Evolutionary conservation across 2,888 invertebrate genomes (phyloP), one percentile per base, ranked within the genome.

Genomic region (Sylvicola cinctus): DNA sequence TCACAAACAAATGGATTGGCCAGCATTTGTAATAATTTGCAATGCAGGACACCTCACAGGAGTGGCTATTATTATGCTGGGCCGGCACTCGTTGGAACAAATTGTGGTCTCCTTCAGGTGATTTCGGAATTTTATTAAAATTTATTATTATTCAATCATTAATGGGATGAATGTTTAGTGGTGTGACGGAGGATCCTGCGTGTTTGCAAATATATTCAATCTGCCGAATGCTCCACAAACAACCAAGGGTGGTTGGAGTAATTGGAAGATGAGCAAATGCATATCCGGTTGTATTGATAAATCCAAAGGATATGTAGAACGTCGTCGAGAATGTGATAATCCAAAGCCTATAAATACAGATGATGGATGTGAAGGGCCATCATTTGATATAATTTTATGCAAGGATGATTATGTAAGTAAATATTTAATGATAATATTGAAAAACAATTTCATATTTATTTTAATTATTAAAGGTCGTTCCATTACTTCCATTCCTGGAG

Each of bases 61-160:
- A 67, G 69, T 38, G 79, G 78, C 10, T 75, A 67, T 55, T 80
- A 76, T 51, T 71, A 70, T 49, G 74, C 80, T 2, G 81, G 81
- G 1, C 83, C 83, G 1, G 83, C 83, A n/a, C 55, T 84, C 20
- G 79, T 81, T 39, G 83, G 83, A 30, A 83, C 81, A 1, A 54
- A 65, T 14, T 84, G 83, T 49, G 78, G 74, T 8, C 50, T 52
- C 1, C 60, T 60, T 38, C 69, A 63, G 61, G 75, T 75, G 44
- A 54, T 60, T 39, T 44, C 43, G 8, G 48, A 33, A 33, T 38
- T 5, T 12, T 13, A 13, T 28, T 11, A 29, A 7, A 29, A 29
- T 8, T 11, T 25, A n/a, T 8, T 12, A 29, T n/a, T 6, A 8
- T 8, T 29, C 29, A 11, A 29, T n/a, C 12, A 29, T 13, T 11